Conservation (phyloP, 92 coral and sea anemone genomes). For the Porites rus region DNA sequence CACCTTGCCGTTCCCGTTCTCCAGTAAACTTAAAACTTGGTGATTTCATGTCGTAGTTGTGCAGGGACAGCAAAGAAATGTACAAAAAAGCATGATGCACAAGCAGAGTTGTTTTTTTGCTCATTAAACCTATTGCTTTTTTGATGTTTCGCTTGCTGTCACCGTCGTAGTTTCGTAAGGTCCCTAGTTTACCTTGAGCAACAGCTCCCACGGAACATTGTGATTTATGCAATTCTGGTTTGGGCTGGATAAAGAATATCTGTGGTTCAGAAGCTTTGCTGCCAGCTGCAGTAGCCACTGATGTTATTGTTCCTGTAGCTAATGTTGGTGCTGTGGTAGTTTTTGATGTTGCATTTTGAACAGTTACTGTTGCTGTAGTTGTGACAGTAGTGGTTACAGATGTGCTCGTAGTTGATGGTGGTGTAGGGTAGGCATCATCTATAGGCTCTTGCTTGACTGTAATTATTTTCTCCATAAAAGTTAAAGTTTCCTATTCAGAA, state of each 20-base stretch:
- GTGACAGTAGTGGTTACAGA: slow-evolving; percentile 1
- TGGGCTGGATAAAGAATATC: slow-evolving; percentile 44
- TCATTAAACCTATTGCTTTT: too few species aligned
- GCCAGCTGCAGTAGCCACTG: slow-evolving; percentile 1
- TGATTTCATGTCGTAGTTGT: too few species aligned
- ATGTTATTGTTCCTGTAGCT: slow-evolving; percentile 12
- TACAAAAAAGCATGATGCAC: too few species aligned
- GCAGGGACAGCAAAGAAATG: too few species aligned
- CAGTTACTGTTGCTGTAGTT: slow-evolving; percentile 5
- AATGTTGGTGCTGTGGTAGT: slow-evolving; percentile 5
- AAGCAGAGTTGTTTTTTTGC: too few species aligned
- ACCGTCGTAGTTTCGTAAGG: too few species aligned
- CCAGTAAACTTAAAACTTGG: too few species aligned
- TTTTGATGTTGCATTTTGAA: slow-evolving; percentile 33
- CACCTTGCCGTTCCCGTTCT: too few species aligned
- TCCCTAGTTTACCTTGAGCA: slow-evolving; percentile 25
- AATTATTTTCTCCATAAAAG: slow-evolving; percentile 94
- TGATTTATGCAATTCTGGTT: slow-evolving; percentile 26
- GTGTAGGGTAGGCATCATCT: slow-evolving; percentile 68
- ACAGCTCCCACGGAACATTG: slow-evolving; percentile 26
- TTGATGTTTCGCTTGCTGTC: too few species aligned
- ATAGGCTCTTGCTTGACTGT: slow-evolving; percentile 93
- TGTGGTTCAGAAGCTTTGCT: slow-evolving; percentile 38
- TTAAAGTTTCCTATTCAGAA: slow-evolving; percentile 36
- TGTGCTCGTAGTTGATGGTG: slow-evolving; percentile 35